These are phyloP conservation scores for Leucozona laternaria DNA, from an alignment of 2,888 invertebrate genomes.

Conservation along the genomic window DNA sequence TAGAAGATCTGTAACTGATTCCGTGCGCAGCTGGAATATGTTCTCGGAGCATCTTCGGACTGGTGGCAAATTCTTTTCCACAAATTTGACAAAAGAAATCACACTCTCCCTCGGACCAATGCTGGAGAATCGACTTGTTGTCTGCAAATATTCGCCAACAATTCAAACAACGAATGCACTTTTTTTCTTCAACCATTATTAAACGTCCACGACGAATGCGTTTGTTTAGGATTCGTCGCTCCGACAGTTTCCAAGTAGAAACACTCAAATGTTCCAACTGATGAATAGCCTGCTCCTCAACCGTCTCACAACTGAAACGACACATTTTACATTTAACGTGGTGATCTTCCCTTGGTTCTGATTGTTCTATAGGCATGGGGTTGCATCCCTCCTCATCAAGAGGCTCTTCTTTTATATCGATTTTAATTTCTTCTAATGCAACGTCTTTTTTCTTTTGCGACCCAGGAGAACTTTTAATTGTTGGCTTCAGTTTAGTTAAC, in stretches of 20 bases:
- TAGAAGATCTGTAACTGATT: conserved; percentile 77
- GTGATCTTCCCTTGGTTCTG: not conserved
- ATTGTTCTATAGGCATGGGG: not conserved
- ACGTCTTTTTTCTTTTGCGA: conserved; percentile 18
- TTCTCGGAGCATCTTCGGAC: conserved; percentile 78
- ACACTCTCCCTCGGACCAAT: conserved; percentile 79
- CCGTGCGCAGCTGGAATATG: conserved; percentile 79
- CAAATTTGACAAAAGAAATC: conserved; percentile 80
- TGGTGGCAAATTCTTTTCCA: conserved; percentile 78
- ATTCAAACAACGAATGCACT: conserved; percentile 79
- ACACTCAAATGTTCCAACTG: conserved; percentile 79
- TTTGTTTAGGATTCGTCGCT: conserved; percentile 77
- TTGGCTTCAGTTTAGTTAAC: conserved; percentile 64
- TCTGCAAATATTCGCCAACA: conserved; percentile 79
- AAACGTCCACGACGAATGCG: conserved; percentile 78
- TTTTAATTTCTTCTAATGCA: conserved; percentile 1
- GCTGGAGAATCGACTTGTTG: conserved; percentile 79
- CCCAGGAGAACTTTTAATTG: not conserved
- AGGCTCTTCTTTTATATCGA: conserved; percentile 63
- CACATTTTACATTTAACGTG: conserved; percentile 76
- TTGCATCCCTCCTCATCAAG: conserved; percentile 2
- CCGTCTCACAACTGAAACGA: conserved; percentile 73
- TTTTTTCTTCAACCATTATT: conserved; percentile 77
- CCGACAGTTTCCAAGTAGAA: conserved; percentile 76
- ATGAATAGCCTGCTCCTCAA: conserved; percentile 78